phyloP scores from a whole-genome alignment of 1,140 invertebrate species.

The Pachypeltis micranthus region DNA sequence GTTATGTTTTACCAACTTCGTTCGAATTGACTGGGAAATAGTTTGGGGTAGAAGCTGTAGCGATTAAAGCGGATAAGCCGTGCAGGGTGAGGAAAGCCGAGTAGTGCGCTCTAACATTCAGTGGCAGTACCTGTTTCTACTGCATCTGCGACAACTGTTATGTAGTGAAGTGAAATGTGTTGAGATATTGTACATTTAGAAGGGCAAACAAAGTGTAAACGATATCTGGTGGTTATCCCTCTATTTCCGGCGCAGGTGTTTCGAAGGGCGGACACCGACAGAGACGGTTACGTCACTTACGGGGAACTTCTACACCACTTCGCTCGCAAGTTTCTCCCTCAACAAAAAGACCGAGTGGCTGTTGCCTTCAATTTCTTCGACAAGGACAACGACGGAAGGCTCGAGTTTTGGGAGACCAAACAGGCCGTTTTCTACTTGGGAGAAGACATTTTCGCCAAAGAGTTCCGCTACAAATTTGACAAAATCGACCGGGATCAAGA shows the following conservation, averaged over 20 bases:
- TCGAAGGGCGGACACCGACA: constrained; percentile 1
- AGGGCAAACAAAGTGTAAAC: too few relatives aligned
- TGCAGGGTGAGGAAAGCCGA: too few relatives aligned
- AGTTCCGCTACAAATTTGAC: constrained; percentile 7
- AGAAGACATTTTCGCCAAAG: not conserved
- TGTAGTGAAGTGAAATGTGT: too few relatives aligned
- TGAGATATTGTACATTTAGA: too few relatives aligned
- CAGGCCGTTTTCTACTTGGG: constrained; percentile 9
- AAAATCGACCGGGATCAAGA: constrained; percentile 5
- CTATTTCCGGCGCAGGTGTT: not conserved
- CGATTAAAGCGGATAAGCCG: too few relatives aligned
- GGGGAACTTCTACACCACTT: not conserved
- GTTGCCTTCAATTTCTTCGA: constrained; percentile 11
- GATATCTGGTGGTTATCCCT: too few relatives aligned
- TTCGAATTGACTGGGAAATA: too few relatives aligned
- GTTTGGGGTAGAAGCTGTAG: too few relatives aligned
- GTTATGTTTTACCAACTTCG: too few relatives aligned
- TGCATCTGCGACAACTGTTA: too few relatives aligned
- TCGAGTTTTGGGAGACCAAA: constrained; percentile 12
- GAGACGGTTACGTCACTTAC: not conserved
- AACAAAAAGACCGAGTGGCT: not conserved
- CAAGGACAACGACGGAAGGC: constrained; percentile 9
- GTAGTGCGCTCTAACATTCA: too few relatives aligned
- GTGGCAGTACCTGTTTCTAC: too few relatives aligned
- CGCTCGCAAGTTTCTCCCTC: not conserved